Evolutionary conservation across 2,797 vertebrate species (phyloP), one percentile per base, ranked within the genome.

Genomic region (Apodemus agrarius): DNA sequence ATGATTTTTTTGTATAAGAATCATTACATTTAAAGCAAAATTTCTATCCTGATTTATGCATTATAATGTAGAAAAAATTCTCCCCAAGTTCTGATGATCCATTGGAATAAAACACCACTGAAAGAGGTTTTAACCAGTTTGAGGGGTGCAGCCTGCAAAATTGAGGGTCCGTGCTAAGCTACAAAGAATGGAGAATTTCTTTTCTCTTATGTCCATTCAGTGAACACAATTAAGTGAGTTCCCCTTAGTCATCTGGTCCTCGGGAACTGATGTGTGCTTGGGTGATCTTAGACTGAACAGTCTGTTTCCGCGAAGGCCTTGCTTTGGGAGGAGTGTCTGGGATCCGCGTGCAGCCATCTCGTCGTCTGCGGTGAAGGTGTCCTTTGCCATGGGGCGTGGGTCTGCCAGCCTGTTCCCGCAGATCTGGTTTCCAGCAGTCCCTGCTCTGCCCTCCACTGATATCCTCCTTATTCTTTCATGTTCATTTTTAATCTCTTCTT

Each of bases 161-260:
- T 6, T 61, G 49, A 95, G 52, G 85, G 17, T 75, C 84, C 43
- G 26, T n/a, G 17, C 34, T 87, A 72, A 54, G 31, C 59, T 65
- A 95, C 43, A 87, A 97, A 78, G 69, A 82, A 88, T 57, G 61
- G 59, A 61, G 87, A 84, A 26, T 3, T 22, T 78, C 40, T 57
- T 87, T 10, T 17, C 78, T 76, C 29, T 54, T 4, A 0, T 67
- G 52, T 31, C 34, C 37, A 14, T 22, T 46, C 92, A 74, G 94
- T 76, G 72, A 65, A 37, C 16, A 37, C 40, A 72, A 29, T 61
- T 59, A 74, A 72, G 52, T 85, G 22, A 37, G 52, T 63, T 85
- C 72, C 24, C 54, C 78, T 61, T 43, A 49, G 54, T 92, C 63
- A 22, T 11, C 21, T 83, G 19, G 34, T 72, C 69, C 82, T 89